Percentiles rank a stretch among this genome's conserved stretches.
Evolutionary conservation across 2,888 invertebrate species (phyloP).

Genomic region (Tuberolachnus salignus): DNA sequence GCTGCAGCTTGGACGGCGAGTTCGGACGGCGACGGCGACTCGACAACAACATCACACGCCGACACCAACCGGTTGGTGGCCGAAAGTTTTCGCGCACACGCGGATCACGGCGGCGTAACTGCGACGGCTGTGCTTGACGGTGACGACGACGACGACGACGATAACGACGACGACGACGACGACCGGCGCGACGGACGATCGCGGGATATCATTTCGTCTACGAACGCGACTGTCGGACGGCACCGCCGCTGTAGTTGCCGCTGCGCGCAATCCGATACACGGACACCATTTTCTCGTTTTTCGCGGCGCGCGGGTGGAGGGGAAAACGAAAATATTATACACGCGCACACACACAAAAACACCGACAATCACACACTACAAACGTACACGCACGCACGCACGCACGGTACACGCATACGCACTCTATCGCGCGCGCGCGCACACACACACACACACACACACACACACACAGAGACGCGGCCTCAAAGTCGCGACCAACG

Average conservation of each 20-base stretch:
- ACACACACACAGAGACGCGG: too few species aligned
- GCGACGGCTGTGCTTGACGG: neutral
- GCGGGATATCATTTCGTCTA: constrained; percentile 26
- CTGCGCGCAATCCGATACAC: constrained; percentile 7
- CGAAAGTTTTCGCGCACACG: constrained; percentile 1
- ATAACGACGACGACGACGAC: neutral
- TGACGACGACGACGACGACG: neutral
- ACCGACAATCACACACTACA: too few species aligned
- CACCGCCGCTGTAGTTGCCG: neutral
- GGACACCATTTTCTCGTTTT: constrained; percentile 35
- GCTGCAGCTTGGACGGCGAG: neutral
- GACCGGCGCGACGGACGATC: constrained; percentile 7
- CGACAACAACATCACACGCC: neutral
- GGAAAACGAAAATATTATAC: constrained; percentile 17
- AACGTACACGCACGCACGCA: neutral
- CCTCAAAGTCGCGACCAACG: neutral
- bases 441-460: neutral
- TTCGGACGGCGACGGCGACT: neutral
- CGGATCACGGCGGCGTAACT: neutral
- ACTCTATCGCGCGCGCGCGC: neutral
- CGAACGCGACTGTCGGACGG: constrained; percentile 1
- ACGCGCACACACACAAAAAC: neutral
- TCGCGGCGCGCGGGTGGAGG: neutral
- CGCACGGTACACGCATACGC: neutral
- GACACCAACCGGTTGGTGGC: constrained; percentile 19